Conservation (phyloP, 2,888 invertebrate genomes). For the Aphidius colemani region DNA sequence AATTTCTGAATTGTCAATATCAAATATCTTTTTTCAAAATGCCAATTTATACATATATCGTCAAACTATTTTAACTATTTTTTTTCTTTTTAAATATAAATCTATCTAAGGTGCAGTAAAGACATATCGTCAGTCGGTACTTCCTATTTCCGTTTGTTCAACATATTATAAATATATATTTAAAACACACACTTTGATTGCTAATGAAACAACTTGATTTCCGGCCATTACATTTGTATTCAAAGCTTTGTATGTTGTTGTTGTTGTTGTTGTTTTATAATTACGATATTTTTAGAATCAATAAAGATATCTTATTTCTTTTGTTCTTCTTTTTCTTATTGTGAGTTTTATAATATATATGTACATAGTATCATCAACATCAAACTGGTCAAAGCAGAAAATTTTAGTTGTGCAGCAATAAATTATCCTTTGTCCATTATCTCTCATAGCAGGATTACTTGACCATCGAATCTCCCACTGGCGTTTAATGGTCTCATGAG, state of each 20-base stretch:
- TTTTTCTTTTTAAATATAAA: too few relatives aligned
- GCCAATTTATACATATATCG: too few relatives aligned
- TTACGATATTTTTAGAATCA: too few relatives aligned
- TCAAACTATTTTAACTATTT: too few relatives aligned
- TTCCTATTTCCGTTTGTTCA: slow-evolving; percentile 19
- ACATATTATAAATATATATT: neutral
- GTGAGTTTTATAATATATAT: too few relatives aligned
- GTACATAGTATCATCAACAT: too few relatives aligned
- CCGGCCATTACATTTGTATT: neutral
- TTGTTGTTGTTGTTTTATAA: neutral
- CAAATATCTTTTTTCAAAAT: too few relatives aligned
- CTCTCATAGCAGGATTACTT: slow-evolving; percentile 44
- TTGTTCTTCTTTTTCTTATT: neutral
- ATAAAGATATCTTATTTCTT: too few relatives aligned
- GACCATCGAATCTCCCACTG: slow-evolving; percentile 41
- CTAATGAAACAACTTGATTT: slow-evolving; percentile 23
- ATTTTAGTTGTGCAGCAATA: slow-evolving; percentile 38
- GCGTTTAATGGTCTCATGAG: slow-evolving; percentile 46
- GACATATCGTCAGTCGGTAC: neutral
- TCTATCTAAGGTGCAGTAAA: too few relatives aligned
- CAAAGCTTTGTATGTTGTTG: neutral
- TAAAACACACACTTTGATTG: slow-evolving; percentile 10
- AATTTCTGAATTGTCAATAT: too few relatives aligned
- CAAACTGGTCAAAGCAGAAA: slow-evolving; percentile 22
- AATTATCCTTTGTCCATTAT: slow-evolving; percentile 39